phyloP scores from a whole-genome alignment of 2,888 invertebrate species.

The Cyclophora punctaria region DNA sequence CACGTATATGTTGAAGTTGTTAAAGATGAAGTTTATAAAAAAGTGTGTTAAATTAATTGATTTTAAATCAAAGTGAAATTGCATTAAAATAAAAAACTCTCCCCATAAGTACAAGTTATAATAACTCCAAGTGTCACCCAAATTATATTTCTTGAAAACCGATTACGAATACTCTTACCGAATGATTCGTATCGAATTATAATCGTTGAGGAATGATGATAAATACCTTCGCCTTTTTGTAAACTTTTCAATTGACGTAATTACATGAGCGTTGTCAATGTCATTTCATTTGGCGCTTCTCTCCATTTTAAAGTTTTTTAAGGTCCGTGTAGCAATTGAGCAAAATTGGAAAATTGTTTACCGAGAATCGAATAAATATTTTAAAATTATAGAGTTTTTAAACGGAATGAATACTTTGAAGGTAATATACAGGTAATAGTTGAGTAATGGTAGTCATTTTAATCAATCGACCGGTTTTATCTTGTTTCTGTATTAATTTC shows the following conservation, averaged over 20 bases:
- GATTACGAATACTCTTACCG: conserved; percentile 15
- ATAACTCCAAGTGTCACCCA: conserved; percentile 8
- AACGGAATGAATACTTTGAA: background rate
- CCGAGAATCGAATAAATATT: conserved; percentile 6
- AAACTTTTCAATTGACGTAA: conserved; percentile 18
- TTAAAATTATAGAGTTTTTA: conserved; percentile 7
- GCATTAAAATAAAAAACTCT: too few relatives aligned
- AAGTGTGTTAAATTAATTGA: too few relatives aligned
- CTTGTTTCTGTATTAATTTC: too few relatives aligned
- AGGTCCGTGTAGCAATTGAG: background rate
- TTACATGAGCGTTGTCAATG: conserved; percentile 4
- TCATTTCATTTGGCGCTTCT: conserved; percentile 4
- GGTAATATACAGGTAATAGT: too few relatives aligned
- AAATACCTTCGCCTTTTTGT: conserved; percentile 14
- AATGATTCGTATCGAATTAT: conserved; percentile 25
- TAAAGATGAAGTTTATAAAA: too few relatives aligned
- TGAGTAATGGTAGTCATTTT: too few relatives aligned
- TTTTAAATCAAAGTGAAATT: too few relatives aligned
- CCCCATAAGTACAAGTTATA: too few relatives aligned
- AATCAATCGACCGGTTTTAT: too few relatives aligned
- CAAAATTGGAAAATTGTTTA: background rate
- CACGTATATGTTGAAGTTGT: too few relatives aligned
- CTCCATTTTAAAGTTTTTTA: background rate
- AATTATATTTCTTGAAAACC: conserved; percentile 14
- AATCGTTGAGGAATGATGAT: conserved; percentile 31